Conservation (phyloP, 1,140 invertebrate genomes). For the Pseudomyrmex gracilis region DNA sequence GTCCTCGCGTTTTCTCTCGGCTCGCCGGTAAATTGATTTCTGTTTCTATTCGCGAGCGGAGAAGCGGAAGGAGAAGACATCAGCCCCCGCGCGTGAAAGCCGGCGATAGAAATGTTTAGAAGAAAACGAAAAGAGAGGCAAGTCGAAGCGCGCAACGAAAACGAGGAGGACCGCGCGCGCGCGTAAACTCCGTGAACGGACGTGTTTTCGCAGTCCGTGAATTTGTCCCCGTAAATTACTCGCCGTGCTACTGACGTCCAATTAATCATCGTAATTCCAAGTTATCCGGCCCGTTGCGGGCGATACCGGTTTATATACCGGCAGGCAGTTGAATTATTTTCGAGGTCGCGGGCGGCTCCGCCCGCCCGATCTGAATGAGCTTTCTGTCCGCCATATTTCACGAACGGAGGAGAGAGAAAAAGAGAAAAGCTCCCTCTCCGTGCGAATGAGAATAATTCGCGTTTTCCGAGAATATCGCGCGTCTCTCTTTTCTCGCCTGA, state of each 20-base stretch:
- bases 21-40: conserved; percentile 19
- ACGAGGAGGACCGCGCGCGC: not conserved
- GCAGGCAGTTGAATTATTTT: conserved; percentile 66
- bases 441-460: conserved; percentile 30
- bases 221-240: conserved; percentile 71
- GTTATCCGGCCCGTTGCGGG: conserved; percentile 30
- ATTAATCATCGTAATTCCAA: conserved; percentile 75
- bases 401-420: not conserved
- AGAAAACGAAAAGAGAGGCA: conserved; percentile 5
- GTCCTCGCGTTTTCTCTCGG: too few species aligned
- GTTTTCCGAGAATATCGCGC: not conserved
- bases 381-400: conserved; percentile 34
- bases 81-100: too few species aligned
- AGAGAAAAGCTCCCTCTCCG: too few species aligned
- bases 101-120: not conserved
- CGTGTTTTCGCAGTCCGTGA: conserved; percentile 58
- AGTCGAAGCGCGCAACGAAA: conserved; percentile 1
- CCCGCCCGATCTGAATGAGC: conserved; percentile 47
- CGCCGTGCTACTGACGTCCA: conserved; percentile 63
- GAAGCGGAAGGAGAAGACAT: not conserved
- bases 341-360: conserved; percentile 34
- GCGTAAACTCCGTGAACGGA: conserved; percentile 50
- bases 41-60: conserved; percentile 25
- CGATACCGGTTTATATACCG: conserved; percentile 38
- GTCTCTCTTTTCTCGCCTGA: too few species aligned